These are phyloP conservation scores for Papilio dardanus DNA, from an alignment of 1,140 invertebrate species.

Conservation along the genomic window DNA sequence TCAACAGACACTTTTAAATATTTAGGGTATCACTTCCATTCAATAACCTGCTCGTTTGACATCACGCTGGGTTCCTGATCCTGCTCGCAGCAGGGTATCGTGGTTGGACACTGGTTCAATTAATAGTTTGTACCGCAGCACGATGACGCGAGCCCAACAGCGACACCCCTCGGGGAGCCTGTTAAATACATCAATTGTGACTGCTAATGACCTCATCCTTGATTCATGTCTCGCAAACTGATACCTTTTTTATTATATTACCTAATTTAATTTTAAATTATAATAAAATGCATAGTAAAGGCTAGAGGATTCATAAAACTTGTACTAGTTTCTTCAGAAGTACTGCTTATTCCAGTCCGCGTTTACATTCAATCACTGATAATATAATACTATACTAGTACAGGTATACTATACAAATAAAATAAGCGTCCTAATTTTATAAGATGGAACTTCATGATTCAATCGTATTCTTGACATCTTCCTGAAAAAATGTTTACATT, in stretches of 20 bases:
- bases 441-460: too few relatives aligned
- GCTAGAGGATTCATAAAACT: too few relatives aligned
- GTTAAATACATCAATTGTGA: conserved; percentile 55
- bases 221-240: conserved; percentile 38
- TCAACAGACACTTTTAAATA: not conserved
- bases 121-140: conserved; percentile 51
- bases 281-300: not conserved
- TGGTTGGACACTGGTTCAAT: conserved; percentile 50
- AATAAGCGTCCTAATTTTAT: too few relatives aligned
- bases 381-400: too few relatives aligned
- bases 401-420: too few relatives aligned
- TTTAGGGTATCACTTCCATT: not conserved
- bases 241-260: conserved; percentile 37
- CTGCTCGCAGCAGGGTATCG: conserved; percentile 46
- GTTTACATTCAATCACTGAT: too few relatives aligned
- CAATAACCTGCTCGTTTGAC: conserved; percentile 33
- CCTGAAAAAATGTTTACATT: not conserved
- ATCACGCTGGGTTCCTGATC: conserved; percentile 55
- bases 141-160: conserved; percentile 50
- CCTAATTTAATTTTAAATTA: not conserved
- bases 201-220: conserved; percentile 46
- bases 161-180: conserved; percentile 44
- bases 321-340: too few relatives aligned
- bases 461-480: not conserved
- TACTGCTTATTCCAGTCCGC: too few relatives aligned